Base-by-base conservation (phyloP, 2,888 invertebrate genomes). In the Junonia oenone region DNA sequence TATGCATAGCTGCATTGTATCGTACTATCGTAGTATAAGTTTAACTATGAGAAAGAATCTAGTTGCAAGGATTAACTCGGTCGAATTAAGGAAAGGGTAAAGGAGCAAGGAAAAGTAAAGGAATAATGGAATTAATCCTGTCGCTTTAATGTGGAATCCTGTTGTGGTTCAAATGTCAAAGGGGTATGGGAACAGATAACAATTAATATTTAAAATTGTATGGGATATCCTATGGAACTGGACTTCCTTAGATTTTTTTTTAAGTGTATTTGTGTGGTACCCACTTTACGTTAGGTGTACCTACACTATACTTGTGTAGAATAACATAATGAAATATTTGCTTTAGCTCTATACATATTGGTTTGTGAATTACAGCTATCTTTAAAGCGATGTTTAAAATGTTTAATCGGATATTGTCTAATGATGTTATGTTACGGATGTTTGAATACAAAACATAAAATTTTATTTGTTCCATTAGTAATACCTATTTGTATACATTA, bases 21-120 rank as follows among this genome's bases (percentile, higher is more conserved):
- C 45, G 22, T 47, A 22, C 51, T 43, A 49, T 47, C 45, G 22
- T 47, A 22, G 54, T 43, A 49, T 47, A 58, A 35, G 26, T 63
- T 59, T 56, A 62, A 64, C 81, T 82, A 82, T 79, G 78, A 79
- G 77, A 77, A 80, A 68, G 61, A 63, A 68, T 68, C 74, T 75
- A 68, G 68, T 69, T 63, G 65, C 61, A 56, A 64, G 72, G 71
- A 79, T 78, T 76, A 76, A 66, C 62, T 69, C 73, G 68, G 71
- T 65, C 50, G 58, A 68, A 70, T 65, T 55, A 64, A 63, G 57
- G 68, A 64, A 61, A 58, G 68, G 68, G 66, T 59, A 64, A 72
- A 73, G 62, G 66, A 59, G 54, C 58, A 37, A 67, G 59, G 61
- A 63, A 51, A 67, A 63, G 61, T 67, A 71, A 69, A 53, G 58